These are phyloP conservation scores for Leptinotarsa peninsularis DNA, from an alignment of 2,888 invertebrate species.

Conservation along the genomic window DNA sequence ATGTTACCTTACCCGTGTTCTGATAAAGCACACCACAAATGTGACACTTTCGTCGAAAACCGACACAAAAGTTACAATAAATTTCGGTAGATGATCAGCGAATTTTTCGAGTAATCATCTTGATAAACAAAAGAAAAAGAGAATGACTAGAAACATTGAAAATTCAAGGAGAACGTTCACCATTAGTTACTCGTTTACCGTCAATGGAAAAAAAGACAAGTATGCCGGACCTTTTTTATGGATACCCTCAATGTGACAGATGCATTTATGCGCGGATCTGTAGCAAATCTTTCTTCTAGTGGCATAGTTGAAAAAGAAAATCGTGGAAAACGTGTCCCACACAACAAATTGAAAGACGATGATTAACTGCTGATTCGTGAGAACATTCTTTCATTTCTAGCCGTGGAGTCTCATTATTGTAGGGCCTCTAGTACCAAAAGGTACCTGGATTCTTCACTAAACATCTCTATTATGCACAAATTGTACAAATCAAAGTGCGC, in stretches of 20 bases:
- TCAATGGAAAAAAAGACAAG: no score
- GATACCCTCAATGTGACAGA: slow-evolving; percentile 42
- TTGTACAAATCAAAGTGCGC: background rate
- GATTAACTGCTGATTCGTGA: slow-evolving; percentile 20
- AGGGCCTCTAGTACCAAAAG: background rate
- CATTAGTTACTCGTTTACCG: slow-evolving; percentile 14
- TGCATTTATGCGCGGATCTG: slow-evolving; percentile 44
- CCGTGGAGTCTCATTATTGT: slow-evolving; percentile 15
- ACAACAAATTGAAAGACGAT: slow-evolving; percentile 8
- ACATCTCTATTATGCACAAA: slow-evolving; percentile 22
- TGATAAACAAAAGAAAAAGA: background rate
- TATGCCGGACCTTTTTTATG: slow-evolving; percentile 40
- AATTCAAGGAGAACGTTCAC: slow-evolving; percentile 24
- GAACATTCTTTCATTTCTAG: slow-evolving; percentile 16
- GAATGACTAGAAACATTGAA: slow-evolving; percentile 23
- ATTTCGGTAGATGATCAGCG: no score
- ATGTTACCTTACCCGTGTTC: no score
- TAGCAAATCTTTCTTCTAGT: slow-evolving; percentile 36
- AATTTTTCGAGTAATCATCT: no score
- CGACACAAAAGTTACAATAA: no score
- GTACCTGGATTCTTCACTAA: slow-evolving; percentile 11
- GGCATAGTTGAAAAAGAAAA: slow-evolving; percentile 43
- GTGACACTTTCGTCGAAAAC: no score
- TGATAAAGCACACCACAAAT: no score
- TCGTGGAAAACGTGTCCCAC: slow-evolving; percentile 36